phyloP scores from a whole-genome alignment of 2,113 vertebrate species.

The Trichomycterus rosablanca region DNA sequence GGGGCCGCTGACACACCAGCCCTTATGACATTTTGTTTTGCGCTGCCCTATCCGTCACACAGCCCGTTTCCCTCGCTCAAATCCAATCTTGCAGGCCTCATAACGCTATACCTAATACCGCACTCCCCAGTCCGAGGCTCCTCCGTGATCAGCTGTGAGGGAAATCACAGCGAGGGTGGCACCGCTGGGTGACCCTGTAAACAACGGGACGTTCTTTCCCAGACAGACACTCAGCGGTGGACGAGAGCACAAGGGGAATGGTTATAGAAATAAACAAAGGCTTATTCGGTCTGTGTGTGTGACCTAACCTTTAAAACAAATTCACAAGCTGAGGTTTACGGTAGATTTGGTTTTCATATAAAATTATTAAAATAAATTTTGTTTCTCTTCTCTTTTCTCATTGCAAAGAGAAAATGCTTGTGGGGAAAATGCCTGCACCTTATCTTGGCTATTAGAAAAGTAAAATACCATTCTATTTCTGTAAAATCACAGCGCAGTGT shows the following conservation, averaged over 20 bases:
- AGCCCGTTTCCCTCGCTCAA: slow-evolving; percentile 31
- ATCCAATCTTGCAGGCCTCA: slow-evolving; percentile 42
- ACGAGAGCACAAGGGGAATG: too few relatives aligned
- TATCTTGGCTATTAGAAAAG: too few relatives aligned
- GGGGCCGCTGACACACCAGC: slow-evolving; percentile 32
- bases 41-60: slow-evolving; percentile 35
- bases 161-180: slow-evolving; percentile 29
- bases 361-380: slow-evolving; percentile 22
- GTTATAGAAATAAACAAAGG: neutral
- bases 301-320: slow-evolving; percentile 28
- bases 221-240: slow-evolving; percentile 13
- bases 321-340: slow-evolving; percentile 7
- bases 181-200: slow-evolving; percentile 26
- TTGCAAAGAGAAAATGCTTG: too few relatives aligned
- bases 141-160: slow-evolving; percentile 8
- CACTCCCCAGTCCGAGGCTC: slow-evolving; percentile 21
- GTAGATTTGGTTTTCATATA: slow-evolving; percentile 10
- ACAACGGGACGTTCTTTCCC: slow-evolving; percentile 27
- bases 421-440: too few relatives aligned
- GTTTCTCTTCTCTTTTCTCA: slow-evolving; percentile 1
- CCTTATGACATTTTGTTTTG: slow-evolving; percentile 47
- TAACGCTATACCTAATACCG: slow-evolving; percentile 41
- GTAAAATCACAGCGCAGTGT: too few relatives aligned
- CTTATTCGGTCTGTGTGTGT: neutral
- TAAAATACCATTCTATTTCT: too few relatives aligned